Percentiles rank a stretch among this genome's conserved stretches.
Evolutionary conservation across 2,113 vertebrate genomes (phyloP).

Genomic region (Campylomormyrus tamandua): DNA sequence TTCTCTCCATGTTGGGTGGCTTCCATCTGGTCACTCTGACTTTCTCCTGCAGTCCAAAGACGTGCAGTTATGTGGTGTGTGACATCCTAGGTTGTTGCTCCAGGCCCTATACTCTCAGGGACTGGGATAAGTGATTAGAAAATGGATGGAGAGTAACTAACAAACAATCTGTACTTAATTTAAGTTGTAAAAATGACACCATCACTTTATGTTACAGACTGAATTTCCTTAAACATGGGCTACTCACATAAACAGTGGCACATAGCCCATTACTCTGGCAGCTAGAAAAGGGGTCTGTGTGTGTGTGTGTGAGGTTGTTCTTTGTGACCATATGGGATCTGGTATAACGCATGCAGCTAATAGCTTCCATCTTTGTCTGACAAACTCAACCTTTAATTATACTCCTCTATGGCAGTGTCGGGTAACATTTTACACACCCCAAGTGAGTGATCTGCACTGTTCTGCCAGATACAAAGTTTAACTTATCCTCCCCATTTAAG

Average conservation of each 20-base stretch:
- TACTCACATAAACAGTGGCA: background rate
- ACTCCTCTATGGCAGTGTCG: constrained; percentile 11
- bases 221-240: background rate
- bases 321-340: constrained; percentile 20
- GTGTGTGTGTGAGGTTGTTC: constrained; percentile 5
- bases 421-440: constrained; percentile 13
- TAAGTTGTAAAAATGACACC: background rate
- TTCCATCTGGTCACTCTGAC: background rate
- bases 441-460: constrained; percentile 28
- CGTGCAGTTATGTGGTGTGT: too few relatives aligned
- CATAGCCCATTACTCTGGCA: background rate
- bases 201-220: background rate
- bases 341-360: constrained; percentile 14
- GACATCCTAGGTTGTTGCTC: background rate
- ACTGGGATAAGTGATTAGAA: background rate
- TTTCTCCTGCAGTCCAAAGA: background rate
- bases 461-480: constrained; percentile 31
- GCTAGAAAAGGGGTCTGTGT: background rate
- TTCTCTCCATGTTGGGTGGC: background rate
- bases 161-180: background rate
- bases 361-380: constrained; percentile 25
- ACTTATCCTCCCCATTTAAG: constrained; percentile 44
- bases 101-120: background rate
- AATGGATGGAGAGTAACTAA: background rate
- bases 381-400: constrained; percentile 26